Evolutionary conservation across 2,797 vertebrate species (phyloP).

Genomic region (Lithobates sylvaticus): DNA sequence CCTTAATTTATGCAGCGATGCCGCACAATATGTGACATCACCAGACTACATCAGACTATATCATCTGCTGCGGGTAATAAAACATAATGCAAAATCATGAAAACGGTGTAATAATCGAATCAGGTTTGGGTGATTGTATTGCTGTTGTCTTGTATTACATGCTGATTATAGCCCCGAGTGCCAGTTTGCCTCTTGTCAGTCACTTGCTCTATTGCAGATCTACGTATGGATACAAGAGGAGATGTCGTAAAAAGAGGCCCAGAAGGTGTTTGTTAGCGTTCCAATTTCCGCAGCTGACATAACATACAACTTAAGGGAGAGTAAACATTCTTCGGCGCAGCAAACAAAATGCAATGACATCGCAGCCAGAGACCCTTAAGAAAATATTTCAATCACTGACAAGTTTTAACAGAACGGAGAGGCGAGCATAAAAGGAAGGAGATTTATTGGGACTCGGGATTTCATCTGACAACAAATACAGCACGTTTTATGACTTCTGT

Average conservation of each 20-base stretch:
- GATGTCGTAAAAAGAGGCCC: slow-evolving; percentile 49
- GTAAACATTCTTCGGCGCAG: slow-evolving; percentile 43
- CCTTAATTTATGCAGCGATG: slow-evolving; percentile 14
- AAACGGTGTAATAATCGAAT: slow-evolving; percentile 58
- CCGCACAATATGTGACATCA: slow-evolving; percentile 45
- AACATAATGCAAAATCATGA: slow-evolving; percentile 60
- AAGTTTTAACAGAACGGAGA: slow-evolving; percentile 42
- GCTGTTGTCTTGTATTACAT: slow-evolving; percentile 53
- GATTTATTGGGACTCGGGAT: slow-evolving; percentile 41
- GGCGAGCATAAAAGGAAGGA: slow-evolving; percentile 44
- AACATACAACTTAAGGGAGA: slow-evolving; percentile 57
- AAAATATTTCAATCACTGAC: slow-evolving; percentile 56
- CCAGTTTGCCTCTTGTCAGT: slow-evolving; percentile 50
- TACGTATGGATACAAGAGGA: slow-evolving; percentile 45
- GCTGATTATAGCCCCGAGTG: slow-evolving; percentile 62
- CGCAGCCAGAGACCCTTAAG: slow-evolving; percentile 45
- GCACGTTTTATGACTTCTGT: not conserved
- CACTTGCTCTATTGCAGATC: slow-evolving; percentile 47
- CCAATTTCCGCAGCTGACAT: slow-evolving; percentile 63
- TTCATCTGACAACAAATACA: slow-evolving; percentile 32
- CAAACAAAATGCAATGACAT: slow-evolving; percentile 38
- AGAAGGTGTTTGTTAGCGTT: slow-evolving; percentile 57
- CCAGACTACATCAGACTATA: slow-evolving; percentile 15
- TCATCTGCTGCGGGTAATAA: slow-evolving; percentile 56
- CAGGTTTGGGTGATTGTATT: slow-evolving; percentile 50